Evolutionary conservation across 2,113 vertebrate genomes (phyloP).

Genomic region (Cottus gobio): DNA sequence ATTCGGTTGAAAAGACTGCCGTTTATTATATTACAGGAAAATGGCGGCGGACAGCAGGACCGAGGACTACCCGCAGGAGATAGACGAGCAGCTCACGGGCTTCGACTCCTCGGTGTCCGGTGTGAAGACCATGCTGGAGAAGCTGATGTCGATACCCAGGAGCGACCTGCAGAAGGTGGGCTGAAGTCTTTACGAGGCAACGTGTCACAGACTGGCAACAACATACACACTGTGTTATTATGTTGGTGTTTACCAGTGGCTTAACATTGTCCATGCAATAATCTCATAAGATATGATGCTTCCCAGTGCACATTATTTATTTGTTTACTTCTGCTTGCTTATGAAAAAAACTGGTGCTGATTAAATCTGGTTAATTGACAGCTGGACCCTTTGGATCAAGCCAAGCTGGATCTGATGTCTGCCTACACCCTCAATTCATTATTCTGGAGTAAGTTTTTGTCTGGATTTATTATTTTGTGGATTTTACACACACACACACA

Average conservation of each 20-base stretch:
- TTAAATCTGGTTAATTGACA: conserved; percentile 62
- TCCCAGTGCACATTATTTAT: not conserved
- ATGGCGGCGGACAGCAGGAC: conserved; percentile 77
- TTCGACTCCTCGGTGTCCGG: conserved; percentile 88
- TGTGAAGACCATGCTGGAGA: conserved; percentile 90
- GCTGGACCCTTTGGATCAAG: conserved; percentile 95
- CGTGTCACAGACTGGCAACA: too few relatives aligned
- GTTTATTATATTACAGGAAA: conserved; percentile 1
- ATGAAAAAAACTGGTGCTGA: not conserved
- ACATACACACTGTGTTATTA: too few relatives aligned
- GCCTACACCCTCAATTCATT: conserved; percentile 95
- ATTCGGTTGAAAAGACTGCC: fast-evolving
- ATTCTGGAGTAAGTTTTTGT: conserved; percentile 93
- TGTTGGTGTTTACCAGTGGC: too few relatives aligned
- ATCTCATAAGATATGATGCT: not conserved
- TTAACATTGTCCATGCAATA: not conserved
- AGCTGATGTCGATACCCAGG: conserved; percentile 89
- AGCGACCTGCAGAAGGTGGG: conserved; percentile 89
- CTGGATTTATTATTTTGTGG: not conserved
- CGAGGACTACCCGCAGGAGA: conserved; percentile 95
- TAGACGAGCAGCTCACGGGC: conserved; percentile 88
- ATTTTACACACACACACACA: too few relatives aligned
- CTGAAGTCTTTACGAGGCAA: too few relatives aligned
- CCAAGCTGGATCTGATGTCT: conserved; percentile 96
- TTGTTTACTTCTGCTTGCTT: not conserved